Percentiles rank a stretch among this genome's conserved stretches.
phyloP scores from a whole-genome alignment of 2,797 vertebrate genomes.

The Pipistrellus pygmaeus region DNA sequence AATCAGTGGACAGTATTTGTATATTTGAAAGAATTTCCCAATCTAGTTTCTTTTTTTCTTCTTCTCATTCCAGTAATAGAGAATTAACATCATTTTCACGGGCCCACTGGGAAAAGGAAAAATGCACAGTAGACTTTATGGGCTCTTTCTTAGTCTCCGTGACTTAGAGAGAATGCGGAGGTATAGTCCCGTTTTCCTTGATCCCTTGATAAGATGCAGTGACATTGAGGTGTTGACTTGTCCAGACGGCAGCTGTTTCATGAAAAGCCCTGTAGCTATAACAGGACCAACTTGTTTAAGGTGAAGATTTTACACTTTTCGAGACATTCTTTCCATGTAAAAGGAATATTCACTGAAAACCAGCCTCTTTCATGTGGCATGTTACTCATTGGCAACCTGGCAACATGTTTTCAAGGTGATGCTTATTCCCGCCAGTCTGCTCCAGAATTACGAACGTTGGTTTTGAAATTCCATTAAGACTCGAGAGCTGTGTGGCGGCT shows the following conservation, averaged over 20 bases:
- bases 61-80: neutral
- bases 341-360: constrained; percentile 7
- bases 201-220: neutral
- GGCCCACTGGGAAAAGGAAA: neutral
- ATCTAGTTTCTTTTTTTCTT: neutral
- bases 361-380: neutral
- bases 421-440: neutral
- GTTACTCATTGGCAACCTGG: neutral
- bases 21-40: constrained; percentile 15
- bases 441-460: neutral
- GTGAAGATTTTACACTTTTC: neutral
- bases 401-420: neutral
- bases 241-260: neutral
- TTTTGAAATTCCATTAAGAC: constrained; percentile 37
- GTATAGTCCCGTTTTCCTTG: neutral
- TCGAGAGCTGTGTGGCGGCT: neutral
- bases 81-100: neutral
- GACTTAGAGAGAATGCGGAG: neutral
- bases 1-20: neutral
- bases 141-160: neutral
- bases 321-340: constrained; percentile 28
- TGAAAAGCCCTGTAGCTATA: constrained; percentile 3
- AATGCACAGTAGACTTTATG: neutral
- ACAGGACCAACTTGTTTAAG: neutral
- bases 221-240: neutral